phyloP scores from a whole-genome alignment of 35 echinoderm and acorn worm genomes.

The Nesometra sesokonis region DNA sequence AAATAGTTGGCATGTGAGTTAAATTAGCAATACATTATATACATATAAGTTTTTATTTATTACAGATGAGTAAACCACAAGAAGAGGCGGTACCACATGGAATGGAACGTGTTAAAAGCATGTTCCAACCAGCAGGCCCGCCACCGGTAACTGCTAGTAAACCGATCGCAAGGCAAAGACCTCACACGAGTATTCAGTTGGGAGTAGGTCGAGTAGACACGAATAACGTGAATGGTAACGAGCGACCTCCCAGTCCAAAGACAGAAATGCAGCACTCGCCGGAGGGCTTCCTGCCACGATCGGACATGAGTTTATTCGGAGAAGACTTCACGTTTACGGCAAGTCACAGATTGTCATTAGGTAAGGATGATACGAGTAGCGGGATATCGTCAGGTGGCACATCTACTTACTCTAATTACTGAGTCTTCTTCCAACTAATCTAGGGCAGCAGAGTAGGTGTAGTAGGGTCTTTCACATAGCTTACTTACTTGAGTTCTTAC shows the following conservation, averaged over 20 bases:
- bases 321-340: background rate
- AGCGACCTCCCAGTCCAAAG: constrained; percentile 9
- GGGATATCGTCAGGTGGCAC: background rate
- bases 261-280: constrained; percentile 36
- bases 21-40: too few species aligned
- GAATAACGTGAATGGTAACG: background rate
- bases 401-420: background rate
- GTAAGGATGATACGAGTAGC: background rate
- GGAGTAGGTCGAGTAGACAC: constrained; percentile 8
- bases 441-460: too few species aligned
- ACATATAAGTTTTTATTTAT: too few species aligned
- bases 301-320: background rate
- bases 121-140: constrained; percentile 22
- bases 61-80: background rate
- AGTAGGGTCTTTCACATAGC: too few species aligned
- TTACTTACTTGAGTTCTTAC: too few species aligned
- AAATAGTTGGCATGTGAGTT: too few species aligned
- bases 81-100: constrained; percentile 1
- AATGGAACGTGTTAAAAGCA: constrained; percentile 19
- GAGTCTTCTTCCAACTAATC: too few species aligned
- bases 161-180: constrained; percentile 16
- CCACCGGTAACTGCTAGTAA: background rate
- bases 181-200: constrained; percentile 24
- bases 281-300: constrained; percentile 18
- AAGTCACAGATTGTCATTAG: background rate